Base-by-base conservation (phyloP, 2,113 vertebrate species). In the Proterorhinus semilunaris region DNA sequence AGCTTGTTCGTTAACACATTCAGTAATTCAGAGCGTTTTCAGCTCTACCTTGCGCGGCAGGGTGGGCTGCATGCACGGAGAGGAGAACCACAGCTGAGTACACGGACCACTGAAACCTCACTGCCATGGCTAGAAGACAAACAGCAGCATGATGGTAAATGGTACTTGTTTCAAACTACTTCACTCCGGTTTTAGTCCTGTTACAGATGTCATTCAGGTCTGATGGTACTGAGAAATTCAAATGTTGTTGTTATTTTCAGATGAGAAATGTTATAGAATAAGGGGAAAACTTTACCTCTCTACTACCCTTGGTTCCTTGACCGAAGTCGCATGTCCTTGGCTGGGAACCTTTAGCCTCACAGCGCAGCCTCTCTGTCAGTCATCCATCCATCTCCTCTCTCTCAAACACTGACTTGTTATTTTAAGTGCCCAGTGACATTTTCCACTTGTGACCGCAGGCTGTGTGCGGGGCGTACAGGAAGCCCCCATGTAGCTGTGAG, bases 391-490 rank as follows among this genome's bases (percentile, higher is more conserved):
- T 70, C 78, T 68, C 76, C 54, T 69, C 71, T 51, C 17, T 62
- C 72, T 62, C 67, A 6, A 65, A 43, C 45, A 36, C 67, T 27
- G 64, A 11, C 68, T 80, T 48, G 80, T 80, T 83, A 44, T 84
- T 79, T 78, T 17, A 78, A 83, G 72, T 88, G 88, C 86, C 87
- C 89, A 75, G 72, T 86, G 77, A 88, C 77, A 87, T 87, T 88
- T 90, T 86, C 80, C 81, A 80, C 54, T 86, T 36, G 66, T 58
- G 79, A 88, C 86, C 86, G 75, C 89, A 88, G 74, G 62, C 53
- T 47, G 57, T 59, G 59, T 71, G 59, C 68, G 69, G 54, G 74
- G 71, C 78, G 83, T 57, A 88, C 86, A 87, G 85, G 87, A 89
- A 89, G 69, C 63, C 42, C 27, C 65, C 9, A 8, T 42, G 54